A percentile compares a stretch with the other conserved stretches of the same genome.
Evolutionary conservation across 2,888 invertebrate species (phyloP).

Genomic region (Thera obeliscata): DNA sequence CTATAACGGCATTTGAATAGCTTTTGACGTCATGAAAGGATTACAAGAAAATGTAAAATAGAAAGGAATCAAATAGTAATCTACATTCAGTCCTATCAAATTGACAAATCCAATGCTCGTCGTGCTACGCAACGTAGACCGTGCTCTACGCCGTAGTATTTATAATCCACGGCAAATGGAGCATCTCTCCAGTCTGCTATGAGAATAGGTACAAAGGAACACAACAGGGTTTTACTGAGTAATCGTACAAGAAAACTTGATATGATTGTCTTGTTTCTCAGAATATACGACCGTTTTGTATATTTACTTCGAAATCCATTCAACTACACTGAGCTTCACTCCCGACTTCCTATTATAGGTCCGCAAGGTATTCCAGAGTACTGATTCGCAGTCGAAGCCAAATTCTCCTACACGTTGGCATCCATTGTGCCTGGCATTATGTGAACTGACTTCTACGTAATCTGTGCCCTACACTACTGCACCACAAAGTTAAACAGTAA

Average conservation of each 20-base stretch:
- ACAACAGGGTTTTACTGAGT: not conserved
- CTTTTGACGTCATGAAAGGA: too few relatives aligned
- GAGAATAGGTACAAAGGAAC: not conserved
- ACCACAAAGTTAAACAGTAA: slow-evolving; percentile 5
- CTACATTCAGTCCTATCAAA: too few relatives aligned
- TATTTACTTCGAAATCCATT: slow-evolving; percentile 24
- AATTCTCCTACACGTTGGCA: slow-evolving; percentile 77
- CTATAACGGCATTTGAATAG: not conserved
- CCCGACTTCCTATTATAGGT: slow-evolving; percentile 28
- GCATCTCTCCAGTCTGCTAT: not conserved
- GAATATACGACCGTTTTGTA: slow-evolving; percentile 1
- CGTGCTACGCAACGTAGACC: slow-evolving; percentile 2
- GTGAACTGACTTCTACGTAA: slow-evolving; percentile 48
- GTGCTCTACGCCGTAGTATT: slow-evolving; percentile 16
- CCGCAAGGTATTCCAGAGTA: slow-evolving; percentile 27
- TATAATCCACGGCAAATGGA: not conserved
- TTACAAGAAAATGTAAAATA: not conserved
- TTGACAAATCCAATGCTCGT: not conserved
- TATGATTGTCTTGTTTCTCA: slow-evolving; percentile 2
- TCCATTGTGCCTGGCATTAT: slow-evolving; percentile 67
- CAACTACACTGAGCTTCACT: slow-evolving; percentile 22
- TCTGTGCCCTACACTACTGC: slow-evolving; percentile 18
- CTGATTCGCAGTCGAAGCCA: slow-evolving; percentile 61
- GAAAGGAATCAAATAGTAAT: not conserved
- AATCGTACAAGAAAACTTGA: not conserved